These are phyloP conservation scores for Muscina levida DNA, from an alignment of 2,888 invertebrate genomes.

Conservation along the genomic window DNA sequence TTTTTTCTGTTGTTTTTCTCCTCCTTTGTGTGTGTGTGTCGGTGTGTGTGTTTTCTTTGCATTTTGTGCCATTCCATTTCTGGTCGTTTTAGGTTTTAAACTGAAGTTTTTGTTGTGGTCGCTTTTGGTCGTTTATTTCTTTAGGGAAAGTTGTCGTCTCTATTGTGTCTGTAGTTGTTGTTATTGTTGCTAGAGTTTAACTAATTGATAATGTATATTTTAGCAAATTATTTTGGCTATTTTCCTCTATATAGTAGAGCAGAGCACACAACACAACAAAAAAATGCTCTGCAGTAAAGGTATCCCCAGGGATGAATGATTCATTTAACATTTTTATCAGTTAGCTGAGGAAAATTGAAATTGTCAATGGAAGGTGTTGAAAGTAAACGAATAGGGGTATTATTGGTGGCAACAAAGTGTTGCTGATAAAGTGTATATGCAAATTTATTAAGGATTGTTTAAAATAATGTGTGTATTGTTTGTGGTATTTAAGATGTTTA, in stretches of 20 bases:
- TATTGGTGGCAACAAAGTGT: too few species aligned
- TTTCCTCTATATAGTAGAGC: constrained; percentile 1
- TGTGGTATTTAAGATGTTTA: too few species aligned
- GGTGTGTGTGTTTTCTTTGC: constrained; percentile 60
- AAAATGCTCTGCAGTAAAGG: not conserved
- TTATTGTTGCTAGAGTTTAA: constrained; percentile 32
- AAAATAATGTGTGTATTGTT: too few species aligned
- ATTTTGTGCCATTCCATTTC: constrained; percentile 43
- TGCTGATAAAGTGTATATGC: too few species aligned
- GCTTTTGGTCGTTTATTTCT: constrained; percentile 31
- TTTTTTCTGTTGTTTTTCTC: constrained; percentile 32
- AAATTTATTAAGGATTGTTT: too few species aligned
- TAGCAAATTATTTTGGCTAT: constrained; percentile 17
- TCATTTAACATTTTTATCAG: not conserved
- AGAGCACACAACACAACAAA: too few species aligned
- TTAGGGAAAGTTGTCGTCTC: constrained; percentile 48
- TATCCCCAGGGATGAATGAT: constrained; percentile 15
- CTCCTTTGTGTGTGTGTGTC: not conserved
- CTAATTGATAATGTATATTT: constrained; percentile 39
- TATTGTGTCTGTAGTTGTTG: constrained; percentile 13
- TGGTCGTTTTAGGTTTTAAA: not conserved
- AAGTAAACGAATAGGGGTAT: too few species aligned
- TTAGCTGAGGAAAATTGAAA: not conserved
- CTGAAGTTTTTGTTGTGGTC: constrained; percentile 10
- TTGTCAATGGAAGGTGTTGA: not conserved